Base-by-base conservation (phyloP, 2,797 vertebrate genomes). In the Tarsius wallacei region DNA sequence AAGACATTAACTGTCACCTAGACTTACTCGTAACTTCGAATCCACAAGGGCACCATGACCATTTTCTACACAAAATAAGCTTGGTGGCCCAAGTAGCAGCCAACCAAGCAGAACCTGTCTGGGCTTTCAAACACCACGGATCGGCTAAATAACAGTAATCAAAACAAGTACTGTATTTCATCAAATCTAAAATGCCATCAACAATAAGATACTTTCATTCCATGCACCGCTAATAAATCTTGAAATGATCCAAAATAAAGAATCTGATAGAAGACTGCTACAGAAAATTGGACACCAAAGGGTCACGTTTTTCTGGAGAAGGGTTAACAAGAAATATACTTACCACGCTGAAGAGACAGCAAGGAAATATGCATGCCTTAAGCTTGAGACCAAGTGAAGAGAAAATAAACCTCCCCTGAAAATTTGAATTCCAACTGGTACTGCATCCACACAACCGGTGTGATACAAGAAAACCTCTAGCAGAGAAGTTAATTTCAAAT, bases 401-500 rank as follows among this genome's bases (percentile, higher is more conserved):
- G 36, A 81, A 57, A 49, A 47, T 73, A 88, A 71, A 31, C 22
- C 49, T 87, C 51, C 24, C 2, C 49, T 5, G 19, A 95, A 74
- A 82, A 73, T 71, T 0, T 42, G n/a, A 94, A 83, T 71, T 77
- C 33, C n/a, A 61, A 51, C 13, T 80, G 84, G 21, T 33, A 63
- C 42, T 26, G 28, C 9, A 64, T 70, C 33, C 19, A 61, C 5
- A 90, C 59, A 84, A 64, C 31, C 78, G 59, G 26, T 14, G 17
- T 61, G 74, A 49, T 53, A 77, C 16, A n/a, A 59, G 63, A 47
- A 96, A 73, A 66, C 4, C 59, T 91, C 80, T 49, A 70, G 68
- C 17, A 94, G n/a, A 95, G 24, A 84, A 83, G 66, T 87, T 87
- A 33, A 77, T 59, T 90, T 71, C 76, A 66, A 57, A 63, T 21